Base-by-base conservation (phyloP, 2,888 invertebrate genomes). In the Rhopalosiphum nymphaeae region DNA sequence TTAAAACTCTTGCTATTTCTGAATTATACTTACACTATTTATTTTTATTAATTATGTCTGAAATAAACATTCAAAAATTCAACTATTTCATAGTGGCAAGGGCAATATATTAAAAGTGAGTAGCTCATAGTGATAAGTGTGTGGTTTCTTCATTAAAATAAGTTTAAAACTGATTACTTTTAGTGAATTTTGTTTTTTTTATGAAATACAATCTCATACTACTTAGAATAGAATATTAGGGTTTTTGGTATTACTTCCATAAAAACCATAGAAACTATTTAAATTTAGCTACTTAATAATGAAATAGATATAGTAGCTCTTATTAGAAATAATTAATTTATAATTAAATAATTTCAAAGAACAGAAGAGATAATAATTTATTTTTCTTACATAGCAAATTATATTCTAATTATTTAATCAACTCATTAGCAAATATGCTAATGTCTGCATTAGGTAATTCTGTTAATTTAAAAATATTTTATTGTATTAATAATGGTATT, bases 361-460 rank as follows among this genome's bases (percentile, higher is more conserved):
- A 56, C 21, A 89, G 42, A 11, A 57, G 42, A 29, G 56, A 42
- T 26, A 56, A 56, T 89, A 89, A 89, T 36, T 89, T 57, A 56
- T 42, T 89, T 89, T 89, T 56, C 25, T 42, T 89, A 89, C 42
- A 89, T 29, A 56, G 57, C 1, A 56, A 16, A 53, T 16, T 42
- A 26, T 25, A 57, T 56, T 44, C 11, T 49, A 53, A 53, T 21
- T 53, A 53, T 53, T 53, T 53, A 53, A 53, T 53, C 9, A 85
- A n/a, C n/a, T 85, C 85, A 21, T 26, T 49, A 87, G 16, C 29
- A 49, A 53, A 88, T 88, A 53, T 53, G n/a, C n/a, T 49, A 36
- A 88, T 88, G 29, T 53, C n/a, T n/a, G n/a, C 57, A 56, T 89
- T 57, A 56, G 57, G 57, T 89, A 89, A 89, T 56, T 89, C 57